Evolutionary conservation across 2,888 invertebrate species (phyloP), one percentile per base, ranked within the genome.

Genomic region (Lasiommata megera): DNA sequence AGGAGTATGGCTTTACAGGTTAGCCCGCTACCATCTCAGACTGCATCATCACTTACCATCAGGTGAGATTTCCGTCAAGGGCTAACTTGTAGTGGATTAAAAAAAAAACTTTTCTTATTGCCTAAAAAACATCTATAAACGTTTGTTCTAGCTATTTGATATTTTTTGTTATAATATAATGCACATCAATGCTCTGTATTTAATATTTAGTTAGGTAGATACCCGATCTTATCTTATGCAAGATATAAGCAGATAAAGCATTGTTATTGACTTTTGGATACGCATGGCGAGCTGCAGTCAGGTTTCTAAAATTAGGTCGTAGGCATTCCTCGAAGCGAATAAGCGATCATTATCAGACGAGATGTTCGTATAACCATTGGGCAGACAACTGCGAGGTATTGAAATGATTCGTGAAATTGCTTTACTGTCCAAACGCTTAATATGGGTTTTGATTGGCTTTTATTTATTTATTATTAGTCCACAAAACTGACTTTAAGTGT

Each of bases 331-430:
- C 37, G 52, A 48, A 57, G 54, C 57, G 60, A 53, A 53, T 57
- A 57, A 40, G 52, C 48, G 60, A 60, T 60, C 52, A 60, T 62
- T 60, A 62, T 57, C 54, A 60, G 53, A 56, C 52, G 60, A 62
- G 60, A 57, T 53, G 57, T 34, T 54, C 28, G 48, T 44, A 50
- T 38, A 55, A 44, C 43, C 57, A 53, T 55, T 55, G 62, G 53
- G 44, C 54, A 58, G 58, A 56, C 61, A 63, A 48, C 54, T 56
- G 63, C 53, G 48, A 57, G 57, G 57, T 60, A 62, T 62, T 60
- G 62, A 60, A 62, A 60, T 60, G 55, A 58, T 60, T 53, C 57
- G 60, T 60, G 55, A 62, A 62, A 62, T 62, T 62, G 50, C 57
- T 60, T 60, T 52, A 57, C 54, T 54, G 60, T 62, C 57, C 60